Evolutionary conservation across 2,888 invertebrate genomes (phyloP).

Genomic region (Microctonus hyperodae): DNA sequence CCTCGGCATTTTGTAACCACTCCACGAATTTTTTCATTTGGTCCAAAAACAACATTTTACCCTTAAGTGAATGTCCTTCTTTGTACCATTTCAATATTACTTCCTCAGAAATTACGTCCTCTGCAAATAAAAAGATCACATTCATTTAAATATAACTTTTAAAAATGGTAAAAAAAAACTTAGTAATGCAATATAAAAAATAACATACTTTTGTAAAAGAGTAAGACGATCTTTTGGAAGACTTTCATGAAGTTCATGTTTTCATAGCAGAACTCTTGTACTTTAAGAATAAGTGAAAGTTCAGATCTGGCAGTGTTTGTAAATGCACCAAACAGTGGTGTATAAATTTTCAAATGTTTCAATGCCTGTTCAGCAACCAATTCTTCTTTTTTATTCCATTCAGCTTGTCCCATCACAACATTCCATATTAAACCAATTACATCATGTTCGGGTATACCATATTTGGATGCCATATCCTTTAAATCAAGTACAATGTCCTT

Average conservation of each 20-base stretch:
- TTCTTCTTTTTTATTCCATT: conserved; percentile 99
- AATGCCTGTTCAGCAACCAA: conserved; percentile 94
- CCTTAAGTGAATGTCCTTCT: conserved; percentile 91
- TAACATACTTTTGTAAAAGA: conserved; percentile 89
- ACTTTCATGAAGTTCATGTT: conserved; percentile 99
- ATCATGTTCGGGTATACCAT: conserved; percentile 90
- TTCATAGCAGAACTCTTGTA: conserved; percentile 98
- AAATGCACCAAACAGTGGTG: conserved; percentile 86
- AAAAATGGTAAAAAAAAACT: neutral
- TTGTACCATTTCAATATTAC: conserved; percentile 96
- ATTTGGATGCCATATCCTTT: conserved; percentile 83
- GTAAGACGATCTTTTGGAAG: conserved; percentile 95
- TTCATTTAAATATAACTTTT: neutral
- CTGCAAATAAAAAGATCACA: conserved; percentile 62
- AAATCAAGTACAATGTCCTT: conserved; percentile 87
- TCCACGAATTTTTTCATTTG: conserved; percentile 98
- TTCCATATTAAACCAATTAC: conserved; percentile 89
- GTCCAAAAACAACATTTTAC: conserved; percentile 96
- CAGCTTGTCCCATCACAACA: conserved; percentile 92
- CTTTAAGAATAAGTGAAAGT: conserved; percentile 86
- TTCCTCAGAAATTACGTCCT: conserved; percentile 94
- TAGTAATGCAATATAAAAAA: conserved; percentile 8
- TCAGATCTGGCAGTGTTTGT: conserved; percentile 87
- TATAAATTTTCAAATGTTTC: conserved; percentile 86
- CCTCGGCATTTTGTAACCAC: conserved; percentile 97